These are phyloP conservation scores for Diplosoma virens DNA, from an alignment of 23 tunicate genomes.

Conservation along the genomic window DNA sequence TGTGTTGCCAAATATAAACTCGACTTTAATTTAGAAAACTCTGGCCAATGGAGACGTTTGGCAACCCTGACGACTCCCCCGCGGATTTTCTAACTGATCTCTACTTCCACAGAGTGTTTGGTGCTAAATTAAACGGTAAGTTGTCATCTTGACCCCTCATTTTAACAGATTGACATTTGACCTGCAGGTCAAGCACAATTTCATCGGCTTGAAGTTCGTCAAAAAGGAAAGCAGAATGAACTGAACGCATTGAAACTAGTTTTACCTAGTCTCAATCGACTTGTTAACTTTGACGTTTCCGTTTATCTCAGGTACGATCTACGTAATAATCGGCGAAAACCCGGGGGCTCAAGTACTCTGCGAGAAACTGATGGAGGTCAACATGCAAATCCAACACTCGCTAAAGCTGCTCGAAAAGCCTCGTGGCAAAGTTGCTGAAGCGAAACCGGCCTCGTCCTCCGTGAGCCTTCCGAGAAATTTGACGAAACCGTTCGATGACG, in stretches of 20 bases:
- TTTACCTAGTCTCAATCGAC: not conserved
- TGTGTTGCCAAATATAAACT: not conserved
- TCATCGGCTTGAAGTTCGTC: too few species aligned
- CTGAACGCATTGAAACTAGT: too few species aligned
- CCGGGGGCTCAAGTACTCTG: conserved; percentile 35
- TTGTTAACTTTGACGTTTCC: not conserved
- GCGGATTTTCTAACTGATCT: conserved; percentile 27
- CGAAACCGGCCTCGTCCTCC: conserved; percentile 10
- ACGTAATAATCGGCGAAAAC: conserved; percentile 53
- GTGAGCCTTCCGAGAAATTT: too few species aligned
- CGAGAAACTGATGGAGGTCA: conserved; percentile 71
- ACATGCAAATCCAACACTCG: conserved; percentile 69
- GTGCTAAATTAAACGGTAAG: conserved; percentile 3
- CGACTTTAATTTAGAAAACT: conserved; percentile 35
- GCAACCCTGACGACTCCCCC: conserved; percentile 24
- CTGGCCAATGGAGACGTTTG: conserved; percentile 35
- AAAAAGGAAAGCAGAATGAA: too few species aligned
- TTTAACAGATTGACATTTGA: too few species aligned
- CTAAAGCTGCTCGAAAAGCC: conserved; percentile 57
- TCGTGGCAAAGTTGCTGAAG: not conserved
- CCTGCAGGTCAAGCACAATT: too few species aligned
- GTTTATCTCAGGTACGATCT: not conserved
- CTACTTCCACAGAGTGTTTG: conserved; percentile 1
- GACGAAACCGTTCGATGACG: not conserved
- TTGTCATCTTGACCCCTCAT: too few species aligned